These are phyloP conservation scores for Cataglyphis rosenhaueri DNA, from an alignment of 2,888 invertebrate species.

Conservation along the genomic window DNA sequence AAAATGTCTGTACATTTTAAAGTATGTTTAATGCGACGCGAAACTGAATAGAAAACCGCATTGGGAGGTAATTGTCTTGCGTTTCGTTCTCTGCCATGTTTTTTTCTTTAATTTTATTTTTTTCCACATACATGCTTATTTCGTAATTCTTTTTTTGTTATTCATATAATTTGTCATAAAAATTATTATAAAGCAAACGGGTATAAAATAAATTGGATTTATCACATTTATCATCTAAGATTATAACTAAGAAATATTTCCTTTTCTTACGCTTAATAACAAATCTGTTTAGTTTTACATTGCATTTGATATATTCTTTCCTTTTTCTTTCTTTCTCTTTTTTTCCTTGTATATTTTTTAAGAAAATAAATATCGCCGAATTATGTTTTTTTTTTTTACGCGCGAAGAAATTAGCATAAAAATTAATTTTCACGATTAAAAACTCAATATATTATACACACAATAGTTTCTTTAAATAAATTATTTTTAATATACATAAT, in stretches of 20 bases:
- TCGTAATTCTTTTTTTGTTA: conserved; percentile 10
- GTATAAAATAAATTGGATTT: conserved; percentile 68
- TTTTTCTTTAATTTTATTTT: conserved; percentile 55
- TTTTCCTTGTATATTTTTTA: conserved; percentile 12
- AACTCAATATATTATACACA: neutral
- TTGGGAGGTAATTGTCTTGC: conserved; percentile 67
- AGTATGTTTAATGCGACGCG: conserved; percentile 67
- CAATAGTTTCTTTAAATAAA: conserved; percentile 22
- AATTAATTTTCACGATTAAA: conserved; percentile 7
- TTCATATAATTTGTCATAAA: conserved; percentile 58
- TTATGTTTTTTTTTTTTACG: neutral
- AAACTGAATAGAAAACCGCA: conserved; percentile 65
- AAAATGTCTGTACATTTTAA: too few relatives aligned
- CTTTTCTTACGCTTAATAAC: conserved; percentile 3
- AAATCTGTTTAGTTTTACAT: conserved; percentile 25
- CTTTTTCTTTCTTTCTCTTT: neutral
- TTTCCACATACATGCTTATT: conserved; percentile 5
- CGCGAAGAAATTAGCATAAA: conserved; percentile 41
- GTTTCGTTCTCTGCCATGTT: conserved; percentile 64
- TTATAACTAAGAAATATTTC: conserved; percentile 56
- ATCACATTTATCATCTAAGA: conserved; percentile 68
- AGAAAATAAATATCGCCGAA: conserved; percentile 16
- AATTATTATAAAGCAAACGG: conserved; percentile 70
- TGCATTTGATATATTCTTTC: neutral
- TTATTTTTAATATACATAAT: neutral